Evolutionary conservation across 2,797 vertebrate species (phyloP).

Genomic region (Sciurus vulgaris): DNA sequence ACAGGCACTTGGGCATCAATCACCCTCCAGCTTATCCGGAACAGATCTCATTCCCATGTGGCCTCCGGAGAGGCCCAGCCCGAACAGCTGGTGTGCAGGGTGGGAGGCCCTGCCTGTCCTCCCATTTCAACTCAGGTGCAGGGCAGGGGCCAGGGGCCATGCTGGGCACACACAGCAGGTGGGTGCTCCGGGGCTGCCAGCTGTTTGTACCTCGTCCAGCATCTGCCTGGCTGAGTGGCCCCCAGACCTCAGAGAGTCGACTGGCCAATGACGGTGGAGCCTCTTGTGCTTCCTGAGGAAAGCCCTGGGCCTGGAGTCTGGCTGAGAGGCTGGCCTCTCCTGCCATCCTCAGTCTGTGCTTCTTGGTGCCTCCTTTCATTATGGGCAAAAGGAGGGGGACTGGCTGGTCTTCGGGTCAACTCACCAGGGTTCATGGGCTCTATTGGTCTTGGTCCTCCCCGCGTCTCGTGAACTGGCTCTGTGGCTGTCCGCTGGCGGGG

Average conservation of each 20-base stretch:
- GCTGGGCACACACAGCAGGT: no score
- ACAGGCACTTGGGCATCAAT: fast-evolving
- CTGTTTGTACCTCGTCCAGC: fast-evolving
- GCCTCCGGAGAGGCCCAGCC: not conserved
- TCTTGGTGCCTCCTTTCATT: not conserved
- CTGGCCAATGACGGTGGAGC: not conserved
- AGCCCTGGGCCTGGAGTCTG: fast-evolving
- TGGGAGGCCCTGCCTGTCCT: not conserved
- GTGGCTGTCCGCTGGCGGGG: fast-evolving
- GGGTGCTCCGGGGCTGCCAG: fast-evolving
- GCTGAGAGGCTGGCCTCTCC: fast-evolving
- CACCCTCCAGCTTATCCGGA: fast-evolving
- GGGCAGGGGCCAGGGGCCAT: no score
- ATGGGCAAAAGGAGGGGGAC: not conserved
- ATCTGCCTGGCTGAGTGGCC: fast-evolving
- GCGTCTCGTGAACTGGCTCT: fast-evolving
- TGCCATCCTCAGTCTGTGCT: fast-evolving
- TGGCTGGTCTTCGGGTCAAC: not conserved
- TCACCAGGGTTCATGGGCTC: not conserved
- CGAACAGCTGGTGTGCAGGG: fast-evolving
- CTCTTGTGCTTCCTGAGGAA: fast-evolving
- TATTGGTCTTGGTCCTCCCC: fast-evolving
- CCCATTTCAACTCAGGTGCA: fast-evolving
- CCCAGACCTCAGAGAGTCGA: not conserved
- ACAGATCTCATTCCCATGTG: fast-evolving